Conservation (phyloP, 2,888 invertebrate species). For the Alloscopus bannaensis region DNA sequence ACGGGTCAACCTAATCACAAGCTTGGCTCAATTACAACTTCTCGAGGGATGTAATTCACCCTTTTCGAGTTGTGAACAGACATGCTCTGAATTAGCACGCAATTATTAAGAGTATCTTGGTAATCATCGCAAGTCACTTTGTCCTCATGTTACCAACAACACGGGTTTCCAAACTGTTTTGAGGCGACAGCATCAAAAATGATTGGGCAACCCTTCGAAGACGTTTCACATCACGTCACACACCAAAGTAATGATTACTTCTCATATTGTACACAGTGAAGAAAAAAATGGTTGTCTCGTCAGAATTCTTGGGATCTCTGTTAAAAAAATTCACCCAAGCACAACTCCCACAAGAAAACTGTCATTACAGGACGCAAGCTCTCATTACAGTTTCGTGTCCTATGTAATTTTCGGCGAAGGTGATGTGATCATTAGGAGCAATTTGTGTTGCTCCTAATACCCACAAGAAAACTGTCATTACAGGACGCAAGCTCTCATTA, state of each 20-base stretch:
- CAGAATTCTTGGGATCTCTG: slow-evolving; percentile 57
- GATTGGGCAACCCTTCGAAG: too few relatives aligned
- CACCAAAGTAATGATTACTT: too few relatives aligned
- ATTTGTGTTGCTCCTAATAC: too few relatives aligned
- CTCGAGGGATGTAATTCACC: slow-evolving; percentile 6
- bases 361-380: not conserved
- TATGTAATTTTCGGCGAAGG: slow-evolving; percentile 19
- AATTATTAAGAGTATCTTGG: slow-evolving; percentile 37
- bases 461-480: slow-evolving; percentile 53
- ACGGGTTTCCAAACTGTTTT: slow-evolving; percentile 12
- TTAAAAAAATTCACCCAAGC: slow-evolving; percentile 12
- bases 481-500: slow-evolving; percentile 17
- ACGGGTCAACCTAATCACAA: not conserved
- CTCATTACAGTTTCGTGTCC: slow-evolving; percentile 2
- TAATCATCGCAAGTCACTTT: slow-evolving; percentile 48
- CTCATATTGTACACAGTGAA: too few relatives aligned
- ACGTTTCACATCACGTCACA: too few relatives aligned
- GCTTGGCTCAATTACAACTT: not conserved
- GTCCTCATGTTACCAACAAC: slow-evolving; percentile 31
- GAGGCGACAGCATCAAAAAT: slow-evolving; percentile 22
- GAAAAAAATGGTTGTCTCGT: slow-evolving; percentile 44
- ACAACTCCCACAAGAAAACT: not conserved
- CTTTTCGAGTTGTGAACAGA: slow-evolving; percentile 20
- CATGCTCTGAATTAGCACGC: slow-evolving; percentile 50
- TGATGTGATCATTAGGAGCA: slow-evolving; percentile 40